phyloP scores from a whole-genome alignment of 1,140 invertebrate species.

The Telenomus remus region DNA sequence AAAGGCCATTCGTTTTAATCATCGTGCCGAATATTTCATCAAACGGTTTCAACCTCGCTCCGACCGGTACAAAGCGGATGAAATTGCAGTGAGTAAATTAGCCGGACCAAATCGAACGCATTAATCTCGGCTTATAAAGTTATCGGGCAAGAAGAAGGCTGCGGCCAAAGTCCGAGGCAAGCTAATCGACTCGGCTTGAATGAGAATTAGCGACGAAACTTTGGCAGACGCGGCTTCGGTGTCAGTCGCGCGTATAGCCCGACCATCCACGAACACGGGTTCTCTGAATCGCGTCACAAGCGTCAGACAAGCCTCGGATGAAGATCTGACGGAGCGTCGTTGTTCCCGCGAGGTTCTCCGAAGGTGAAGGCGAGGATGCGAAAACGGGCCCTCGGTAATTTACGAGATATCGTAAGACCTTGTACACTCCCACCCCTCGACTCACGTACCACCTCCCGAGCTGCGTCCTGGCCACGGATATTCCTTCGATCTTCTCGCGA shows the following conservation, averaged over 20 bases:
- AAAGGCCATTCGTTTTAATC: constrained; percentile 51
- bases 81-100: constrained; percentile 52
- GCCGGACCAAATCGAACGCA: constrained; percentile 52
- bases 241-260: constrained; percentile 24
- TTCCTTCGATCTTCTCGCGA: not conserved
- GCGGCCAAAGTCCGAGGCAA: constrained; percentile 42
- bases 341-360: constrained; percentile 54
- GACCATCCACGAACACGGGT: no score
- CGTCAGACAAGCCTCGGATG: constrained; percentile 53
- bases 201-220: constrained; percentile 53
- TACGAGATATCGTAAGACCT: constrained; percentile 76
- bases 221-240: constrained; percentile 40
- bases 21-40: constrained; percentile 51
- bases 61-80: constrained; percentile 29
- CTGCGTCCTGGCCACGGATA: constrained; percentile 48
- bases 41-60: constrained; percentile 35
- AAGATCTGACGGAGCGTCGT: constrained; percentile 53
- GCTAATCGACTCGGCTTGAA: constrained; percentile 46
- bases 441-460: constrained; percentile 50
- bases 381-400: constrained; percentile 67
- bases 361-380: constrained; percentile 50
- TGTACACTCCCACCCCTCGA: constrained; percentile 74
- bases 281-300: constrained; percentile 42
- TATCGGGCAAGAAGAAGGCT: constrained; percentile 47
- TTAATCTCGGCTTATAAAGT: constrained; percentile 56